A percentile compares a stretch with the other conserved stretches of the same genome.
phyloP scores from a whole-genome alignment of 2,888 invertebrate genomes.

The Resseliella maxima region DNA sequence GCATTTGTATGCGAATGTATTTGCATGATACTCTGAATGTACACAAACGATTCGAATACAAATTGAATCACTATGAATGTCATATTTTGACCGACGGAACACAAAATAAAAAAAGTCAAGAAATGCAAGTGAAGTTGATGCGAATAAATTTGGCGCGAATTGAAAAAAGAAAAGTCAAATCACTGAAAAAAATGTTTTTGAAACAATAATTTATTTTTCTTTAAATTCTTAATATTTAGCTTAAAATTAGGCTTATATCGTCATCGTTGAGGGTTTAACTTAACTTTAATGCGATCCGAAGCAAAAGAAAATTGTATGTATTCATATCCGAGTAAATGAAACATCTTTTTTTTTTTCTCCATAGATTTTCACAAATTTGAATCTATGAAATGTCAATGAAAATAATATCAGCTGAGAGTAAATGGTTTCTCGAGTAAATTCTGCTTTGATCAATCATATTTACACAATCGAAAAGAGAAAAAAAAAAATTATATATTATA shows the following conservation, averaged over 20 bases:
- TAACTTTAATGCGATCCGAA: not conserved
- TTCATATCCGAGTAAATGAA: not conserved
- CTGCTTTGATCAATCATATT: not conserved
- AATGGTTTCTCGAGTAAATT: not conserved
- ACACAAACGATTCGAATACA: too few species aligned
- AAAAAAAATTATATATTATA: not conserved
- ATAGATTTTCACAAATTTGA: not conserved
- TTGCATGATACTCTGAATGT: too few species aligned
- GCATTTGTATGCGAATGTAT: too few species aligned
- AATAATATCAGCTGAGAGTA: not conserved
- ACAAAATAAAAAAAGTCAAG: too few species aligned
- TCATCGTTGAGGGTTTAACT: slow-evolving; percentile 8
- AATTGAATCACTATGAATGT: too few species aligned
- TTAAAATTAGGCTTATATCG: not conserved
- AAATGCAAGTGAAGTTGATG: too few species aligned
- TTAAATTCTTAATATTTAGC: slow-evolving; percentile 19
- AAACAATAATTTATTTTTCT: slow-evolving; percentile 24
- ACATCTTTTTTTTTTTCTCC: not conserved
- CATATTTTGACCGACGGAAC: too few species aligned
- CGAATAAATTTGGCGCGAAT: too few species aligned
- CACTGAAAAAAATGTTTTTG: not conserved
- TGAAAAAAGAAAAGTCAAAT: not conserved
- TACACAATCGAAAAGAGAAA: not conserved
- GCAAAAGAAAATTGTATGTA: too few species aligned
- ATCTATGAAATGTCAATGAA: not conserved